Evolutionary conservation across 2,797 vertebrate species (phyloP), one percentile per base, ranked within the genome.

Genomic region (Dendrocincla tyrannina): DNA sequence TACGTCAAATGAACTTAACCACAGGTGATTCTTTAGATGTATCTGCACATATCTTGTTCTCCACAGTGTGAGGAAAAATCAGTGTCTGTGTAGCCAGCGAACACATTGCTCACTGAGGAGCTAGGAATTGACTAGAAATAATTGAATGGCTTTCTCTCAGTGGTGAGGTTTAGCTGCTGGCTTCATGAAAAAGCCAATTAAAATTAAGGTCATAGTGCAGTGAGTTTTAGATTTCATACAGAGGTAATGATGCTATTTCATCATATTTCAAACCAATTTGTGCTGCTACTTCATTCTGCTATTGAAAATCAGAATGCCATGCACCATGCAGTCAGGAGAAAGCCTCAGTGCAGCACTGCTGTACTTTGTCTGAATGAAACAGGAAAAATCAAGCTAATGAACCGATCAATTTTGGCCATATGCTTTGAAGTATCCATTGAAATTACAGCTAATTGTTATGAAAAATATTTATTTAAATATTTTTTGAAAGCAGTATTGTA

Each of bases 201-300:
- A 89, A 94, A 80, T 42, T 56, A 68, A 83, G 63, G 66, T 49
- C 17, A 2, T 15, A 64, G 46, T 25, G 13, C 49, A 60, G 37
- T 67, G 68, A 63, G 74, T 88, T 89, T 70, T 67, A 83, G 56
- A 83, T 91, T 95, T 83, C 37, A n/a, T 78, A 46, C 30, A 39
- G 59, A 52, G 73, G 28, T 53, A 88, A 72, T 53, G 42, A 46
- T 72, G 39, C 4, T 53, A 62, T 84, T 93, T 94, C 39, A 44
- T 68, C 53, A 20, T 33, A 68, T 88, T 92, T 74, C 69, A 78
- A 53, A 66, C 2, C 58, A 78, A 15, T 80, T 74, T 80, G 44
- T 58, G 27, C 56, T 87, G 39, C 64, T 74, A 9, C 56, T 85
- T 66, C 64, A 46, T 89, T 87, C 85, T 83, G 52, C 53, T 41